Base-by-base conservation (phyloP, 2,888 invertebrate genomes). In the Orchesella flavescens region DNA sequence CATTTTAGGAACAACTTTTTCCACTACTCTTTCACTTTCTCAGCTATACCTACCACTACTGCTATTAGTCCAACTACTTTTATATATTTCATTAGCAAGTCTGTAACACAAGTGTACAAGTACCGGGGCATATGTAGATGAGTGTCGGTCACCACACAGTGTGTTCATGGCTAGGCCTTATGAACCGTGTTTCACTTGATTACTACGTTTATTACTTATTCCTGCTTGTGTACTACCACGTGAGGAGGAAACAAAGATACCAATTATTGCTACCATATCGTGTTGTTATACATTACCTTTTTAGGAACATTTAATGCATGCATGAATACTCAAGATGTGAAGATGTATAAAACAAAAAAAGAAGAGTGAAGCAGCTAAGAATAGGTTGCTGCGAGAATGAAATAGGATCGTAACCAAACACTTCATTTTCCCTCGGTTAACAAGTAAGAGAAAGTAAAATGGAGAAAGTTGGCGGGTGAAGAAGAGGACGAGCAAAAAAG, bases 151-250 rank as follows among this genome's bases (percentile, higher is more conserved):
- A 34, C 34, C 34, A 34, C 34, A 34, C 3, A 34, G 34, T 34
- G 2, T 7, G 7, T 34, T n/a, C n/a, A 34, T 34, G 34, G 34
- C 3, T 34, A 34, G 34, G 34, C 34, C 34, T 34, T 34, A 34
- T 34, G 7, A 34, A 15, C 49, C 49, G 63, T 49, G 24, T 74
- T 59, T 23, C 24, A 21, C 23, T 59, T 19, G 44, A 63, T 44
- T n/a, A 61, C 61, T 61, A 63, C 63, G 23, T 44, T 59, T 43
- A 59, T 59, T 72, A 19, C 59, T 23, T 43, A 72, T 44, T 71
- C 57, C 19, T 43, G 57, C 43, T 72, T 59, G 43, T 59, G 17
- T 17, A 55, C 15, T n/a, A 19, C n/a, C n/a, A 57, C 43, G 46
- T 65, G 75, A 53, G 34, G 2, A 7, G 44, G 69, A 61, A 46